Evolutionary conservation across 2,797 vertebrate genomes (phyloP).

Genomic region (Melanotaenia boesemani): DNA sequence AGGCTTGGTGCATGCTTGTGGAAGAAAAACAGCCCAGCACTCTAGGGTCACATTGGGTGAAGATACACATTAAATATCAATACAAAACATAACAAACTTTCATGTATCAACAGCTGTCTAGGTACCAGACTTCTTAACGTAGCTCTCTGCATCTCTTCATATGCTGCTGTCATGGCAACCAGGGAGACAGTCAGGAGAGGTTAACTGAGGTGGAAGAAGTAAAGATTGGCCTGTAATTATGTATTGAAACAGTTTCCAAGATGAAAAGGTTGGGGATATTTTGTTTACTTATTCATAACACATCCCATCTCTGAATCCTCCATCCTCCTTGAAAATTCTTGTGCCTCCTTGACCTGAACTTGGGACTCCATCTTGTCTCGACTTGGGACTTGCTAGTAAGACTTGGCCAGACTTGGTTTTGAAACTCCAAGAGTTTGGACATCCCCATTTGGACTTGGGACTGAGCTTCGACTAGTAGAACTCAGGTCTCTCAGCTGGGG

Average conservation of each 20-base stretch:
- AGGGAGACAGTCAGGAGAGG: neutral
- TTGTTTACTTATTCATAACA: too few species aligned
- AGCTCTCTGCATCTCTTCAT: slow-evolving; percentile 4
- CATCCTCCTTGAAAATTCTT: too few species aligned
- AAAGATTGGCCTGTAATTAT: neutral
- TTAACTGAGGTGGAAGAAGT: neutral
- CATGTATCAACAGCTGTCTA: slow-evolving; percentile 19
- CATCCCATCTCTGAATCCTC: too few species aligned
- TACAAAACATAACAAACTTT: neutral
- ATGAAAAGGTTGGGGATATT: neutral
- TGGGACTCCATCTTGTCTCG: too few species aligned
- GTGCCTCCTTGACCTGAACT: too few species aligned
- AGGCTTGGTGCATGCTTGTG: neutral
- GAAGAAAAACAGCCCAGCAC: neutral
- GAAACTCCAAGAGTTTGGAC: too few species aligned
- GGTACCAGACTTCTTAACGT: slow-evolving; percentile 23
- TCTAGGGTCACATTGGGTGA: neutral
- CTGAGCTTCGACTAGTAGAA: too few species aligned
- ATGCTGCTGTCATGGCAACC: slow-evolving; percentile 33
- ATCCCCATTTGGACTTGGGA: too few species aligned
- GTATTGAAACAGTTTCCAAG: neutral
- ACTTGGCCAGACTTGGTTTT: too few species aligned
- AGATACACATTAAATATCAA: neutral
- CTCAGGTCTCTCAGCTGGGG: too few species aligned
- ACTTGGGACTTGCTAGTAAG: too few species aligned